A percentile compares a stretch with the other conserved stretches of the same genome.
Evolutionary conservation across 2,113 vertebrate genomes (phyloP).

Genomic region (Spilogale gracilis): DNA sequence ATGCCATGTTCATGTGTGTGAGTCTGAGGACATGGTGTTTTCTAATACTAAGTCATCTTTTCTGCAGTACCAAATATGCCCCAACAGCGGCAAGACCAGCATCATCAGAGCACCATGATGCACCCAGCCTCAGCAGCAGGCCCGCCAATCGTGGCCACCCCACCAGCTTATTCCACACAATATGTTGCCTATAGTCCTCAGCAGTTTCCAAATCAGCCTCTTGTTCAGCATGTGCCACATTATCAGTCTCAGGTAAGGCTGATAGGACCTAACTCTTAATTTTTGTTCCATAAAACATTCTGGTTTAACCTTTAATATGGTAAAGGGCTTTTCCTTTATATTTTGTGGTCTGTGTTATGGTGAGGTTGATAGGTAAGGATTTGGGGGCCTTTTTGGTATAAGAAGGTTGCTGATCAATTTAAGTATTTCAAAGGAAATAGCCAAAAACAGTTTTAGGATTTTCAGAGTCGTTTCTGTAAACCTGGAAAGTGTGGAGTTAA

Average conservation of each 20-base stretch:
- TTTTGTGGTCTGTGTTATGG: neutral
- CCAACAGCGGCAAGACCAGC: conserved; percentile 98
- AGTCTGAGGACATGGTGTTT: neutral
- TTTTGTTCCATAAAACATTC: neutral
- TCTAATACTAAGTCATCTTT: conserved; percentile 13
- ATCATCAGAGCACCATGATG: conserved; percentile 98
- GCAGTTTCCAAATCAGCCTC: conserved; percentile 97
- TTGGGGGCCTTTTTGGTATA: neutral
- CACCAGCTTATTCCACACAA: conserved; percentile 95
- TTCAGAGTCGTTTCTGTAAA: conserved; percentile 36
- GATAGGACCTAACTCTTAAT: neutral
- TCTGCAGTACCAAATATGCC: conserved; percentile 96
- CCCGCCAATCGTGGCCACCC: conserved; percentile 96
- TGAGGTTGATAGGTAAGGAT: neutral
- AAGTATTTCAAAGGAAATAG: conserved; percentile 36
- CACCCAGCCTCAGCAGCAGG: conserved; percentile 97
- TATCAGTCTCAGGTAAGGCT: conserved; percentile 96
- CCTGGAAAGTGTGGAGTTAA: neutral
- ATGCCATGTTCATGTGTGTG: neutral
- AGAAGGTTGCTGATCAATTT: neutral
- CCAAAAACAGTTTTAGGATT: neutral
- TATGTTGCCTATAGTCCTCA: conserved; percentile 98
- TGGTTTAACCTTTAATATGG: neutral
- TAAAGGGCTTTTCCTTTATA: neutral
- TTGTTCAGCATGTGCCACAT: conserved; percentile 97